Evolutionary conservation across 2,797 vertebrate species (phyloP), one percentile per base, ranked within the genome.

Genomic region (Notolepis coatsorum): DNA sequence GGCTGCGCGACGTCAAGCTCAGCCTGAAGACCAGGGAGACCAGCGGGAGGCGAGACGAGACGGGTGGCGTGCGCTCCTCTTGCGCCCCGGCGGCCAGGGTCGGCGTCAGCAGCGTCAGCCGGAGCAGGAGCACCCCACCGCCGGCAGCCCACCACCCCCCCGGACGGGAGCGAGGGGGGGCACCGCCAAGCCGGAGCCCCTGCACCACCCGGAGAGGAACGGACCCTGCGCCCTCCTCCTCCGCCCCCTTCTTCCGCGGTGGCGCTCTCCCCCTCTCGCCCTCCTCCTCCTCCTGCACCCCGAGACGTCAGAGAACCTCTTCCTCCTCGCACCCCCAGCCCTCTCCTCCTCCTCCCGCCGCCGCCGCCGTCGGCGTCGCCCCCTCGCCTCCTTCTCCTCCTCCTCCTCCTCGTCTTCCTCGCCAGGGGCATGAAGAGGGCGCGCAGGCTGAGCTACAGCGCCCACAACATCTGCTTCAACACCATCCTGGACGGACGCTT

Each of bases 401-500:
- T 77, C 84, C 43, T 73, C 86, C 60, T 89, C 84, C 51, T 80
- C 85, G 1, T 85, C 82, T 6, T 84, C 87, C 33, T 88, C 89
- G 0, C 85, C 58, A 90, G 77, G 65, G 83, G 88, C 56, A 93
- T 92, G 89, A 92, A 80, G 75, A 83, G 84, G 45, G 88, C 90
- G 0, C 92, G 92, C 77, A 91, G 92, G 92, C 84, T 93, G 51
- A 94, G 92, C 73, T 91, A 83, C 82, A 93, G 92, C 85, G 82
- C 92, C 79, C 92, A 92, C 58, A 93, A 93, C 86, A 91, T 93
- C 75, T 91, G 79, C 48, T 93, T 92, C 75, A 92, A 92, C 86
- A 91, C 92, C 72, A 82, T 93, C 81, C 86, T 93, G 75, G 93
- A 94, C 1, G 92, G 93, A 46, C 91, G 93, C 78, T 93, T 94